Base-by-base conservation (phyloP, 2,113 vertebrate genomes). In the Elaphurus davidianus region DNA sequence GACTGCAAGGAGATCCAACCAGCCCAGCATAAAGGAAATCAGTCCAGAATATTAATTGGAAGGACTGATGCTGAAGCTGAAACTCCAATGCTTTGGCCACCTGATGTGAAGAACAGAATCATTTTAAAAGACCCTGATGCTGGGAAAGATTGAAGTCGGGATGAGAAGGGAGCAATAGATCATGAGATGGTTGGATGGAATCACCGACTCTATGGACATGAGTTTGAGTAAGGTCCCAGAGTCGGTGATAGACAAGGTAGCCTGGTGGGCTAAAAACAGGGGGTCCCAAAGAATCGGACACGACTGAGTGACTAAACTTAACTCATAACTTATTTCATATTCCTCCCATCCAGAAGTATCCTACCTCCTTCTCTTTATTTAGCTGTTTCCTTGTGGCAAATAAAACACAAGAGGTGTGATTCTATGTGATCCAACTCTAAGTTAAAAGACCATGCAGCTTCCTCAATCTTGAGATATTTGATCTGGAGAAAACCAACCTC, bases 201-300 rank as follows among this genome's bases (percentile, higher is more conserved):
- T 71, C n/a, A 71, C n/a, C 0, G 9, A 71, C 4, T 36, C n/a
- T 21, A 21, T 36, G 64, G n/a, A 71, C n/a, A 36, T 71, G n/a
- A 71, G n/a, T 36, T 36, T 36, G 64, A 71, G 64, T 71, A 36
- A 36, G n/a, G 9, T 71, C 64, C 2, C 0, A 2, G n/a, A 71
- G 10, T 36, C 21, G 8, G n/a, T 71, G n/a, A 71, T 36, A 17
- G 64, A 21, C 17, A 36, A 36, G 64, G 64, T 36, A 36, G 19
- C n/a, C 19, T 23, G 19, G n/a, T 1, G 0, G 36, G 67, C 9
- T 71, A 12, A 10, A 23, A 19, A 19, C 19, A 3, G 40, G 67
- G 5, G 19, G n/a, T 71, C 10, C 10, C 17, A 71, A 71, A 23
- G 67, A 71, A 12, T 36, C 1, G 0, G n/a, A 71, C 67, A 71